Evolutionary conservation across 1,140 invertebrate genomes (phyloP), one percentile per base, ranked within the genome.

Genomic region (Rhynchophorus ferrugineus): DNA sequence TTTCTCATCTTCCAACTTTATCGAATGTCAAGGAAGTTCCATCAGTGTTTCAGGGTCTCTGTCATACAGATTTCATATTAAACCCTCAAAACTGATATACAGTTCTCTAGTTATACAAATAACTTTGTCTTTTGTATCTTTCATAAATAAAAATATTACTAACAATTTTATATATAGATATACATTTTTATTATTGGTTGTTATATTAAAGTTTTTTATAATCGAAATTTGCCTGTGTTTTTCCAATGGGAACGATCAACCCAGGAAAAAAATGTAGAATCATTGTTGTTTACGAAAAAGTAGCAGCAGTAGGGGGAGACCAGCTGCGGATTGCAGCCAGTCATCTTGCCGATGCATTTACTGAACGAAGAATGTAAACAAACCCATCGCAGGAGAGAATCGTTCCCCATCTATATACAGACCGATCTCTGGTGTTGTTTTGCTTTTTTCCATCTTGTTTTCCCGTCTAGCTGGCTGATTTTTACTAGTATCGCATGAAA

Each of bases 251-350:
- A 38, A 38, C 36, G 17, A 16, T 38, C n/a, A 38, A 34, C 33
- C 33, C 33, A 1, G 33, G 9, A 29, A 29, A 29, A 29, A 29
- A 29, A 11, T 29, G 24, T 29, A 29, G 24, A 29, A 29, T 29
- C 50, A 53, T 53, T 46, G 50, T 53, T 53, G 50, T 53, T 53
- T 53, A 53, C 50, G 50, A 53, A 53, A 53, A 53, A 53, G 47
- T 19, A 16, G 24, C 5, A 29, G 34, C 9, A 14, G 21, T 33
- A 35, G 44, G 50, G 44, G 38, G 44, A 53, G 35, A 44, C 49
- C 50, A 34, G 50, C 39, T 41, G 50, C 35, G 44, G 44, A 53
- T 53, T 53, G 50, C 50, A 53, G 41, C 50, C 41, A 53, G 50
- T 53, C 50, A 53, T 53, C 50, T 53, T 53, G 50, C 50, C 50